Conservation (phyloP, 2,797 vertebrate genomes). For the Crypturellus tataupa region DNA sequence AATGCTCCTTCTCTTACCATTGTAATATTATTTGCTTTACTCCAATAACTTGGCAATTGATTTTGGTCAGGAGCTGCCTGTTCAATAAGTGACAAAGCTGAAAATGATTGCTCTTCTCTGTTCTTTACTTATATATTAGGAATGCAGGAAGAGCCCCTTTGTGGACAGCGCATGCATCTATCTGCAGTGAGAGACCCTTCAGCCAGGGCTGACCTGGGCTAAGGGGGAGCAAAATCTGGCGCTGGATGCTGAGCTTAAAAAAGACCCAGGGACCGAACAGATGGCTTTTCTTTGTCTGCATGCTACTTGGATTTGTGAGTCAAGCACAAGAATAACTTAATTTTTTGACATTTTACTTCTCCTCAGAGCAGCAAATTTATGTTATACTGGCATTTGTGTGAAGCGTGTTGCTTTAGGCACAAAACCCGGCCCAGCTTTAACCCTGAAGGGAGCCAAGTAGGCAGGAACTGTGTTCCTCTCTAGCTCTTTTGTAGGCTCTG, state of each 20-base stretch:
- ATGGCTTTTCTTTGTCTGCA: constrained; percentile 75
- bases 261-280: constrained; percentile 69
- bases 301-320: constrained; percentile 71
- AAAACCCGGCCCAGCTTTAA: constrained; percentile 62
- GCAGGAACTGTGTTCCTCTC: constrained; percentile 24
- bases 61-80: background rate
- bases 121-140: background rate
- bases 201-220: constrained; percentile 20
- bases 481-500: constrained; percentile 35
- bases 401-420: constrained; percentile 75
- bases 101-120: background rate
- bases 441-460: constrained; percentile 58
- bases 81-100: background rate
- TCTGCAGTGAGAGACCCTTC: background rate
- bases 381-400: constrained; percentile 69
- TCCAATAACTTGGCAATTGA: background rate
- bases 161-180: background rate
- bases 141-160: background rate
- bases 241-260: constrained; percentile 38
- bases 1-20: background rate
- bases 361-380: constrained; percentile 63
- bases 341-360: constrained; percentile 77
- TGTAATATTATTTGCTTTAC: background rate
- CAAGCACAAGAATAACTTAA: constrained; percentile 74
- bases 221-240: constrained; percentile 33